Evolutionary conservation across 2,113 vertebrate genomes (phyloP), one percentile per base, ranked within the genome.

Genomic region (Ornithorhynchus anatinus): DNA sequence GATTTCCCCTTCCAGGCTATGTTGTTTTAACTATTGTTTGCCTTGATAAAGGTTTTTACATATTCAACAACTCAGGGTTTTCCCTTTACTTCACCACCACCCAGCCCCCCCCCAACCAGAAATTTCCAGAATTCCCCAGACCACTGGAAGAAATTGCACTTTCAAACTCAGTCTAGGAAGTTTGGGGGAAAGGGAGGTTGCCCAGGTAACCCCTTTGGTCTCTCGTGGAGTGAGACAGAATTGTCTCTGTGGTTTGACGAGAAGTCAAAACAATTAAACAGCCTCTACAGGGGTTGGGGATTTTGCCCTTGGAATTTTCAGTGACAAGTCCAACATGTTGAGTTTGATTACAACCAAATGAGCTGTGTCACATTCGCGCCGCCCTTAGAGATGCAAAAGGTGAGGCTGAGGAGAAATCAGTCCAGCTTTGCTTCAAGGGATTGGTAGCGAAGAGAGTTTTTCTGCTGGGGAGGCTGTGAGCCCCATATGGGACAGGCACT

Each of bases 1-100:
- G 93, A 91, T 98, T 98, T 96, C 94, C 91, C 92, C 93, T 96
- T 93, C 89, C 84, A 96, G 95, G 92, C 94, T 93, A 87, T 90
- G 92, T 91, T 94, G 87, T 87, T 95, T 92, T 92, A 86, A 89
- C 93, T 82, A 95, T 94, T 96, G 92, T 96, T 91, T 90, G 85
- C 68, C 82, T 76, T 69, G 81, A 95, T 92, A 96, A 94, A 96
- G 88, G 75, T 84, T 94, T 91, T 91, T 51, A 77, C 90, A 91
- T 94, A 91, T 92, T 91, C 93, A 85, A 44, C 85, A 94, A 92
- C 94, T 96, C 92, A n/a, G 82, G 81, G 90, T 96, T 94, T 95
- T 94, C 92, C 81, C 79, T 84, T 89, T 94, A 90, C 94, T 94
- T 93, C 91, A 84, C 40, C n/a, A n/a, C n/a, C n/a, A n/a, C n/a